These are phyloP conservation scores for Peromyscus melanophrys DNA, from an alignment of 2,797 vertebrate species.

Conservation along the genomic window DNA sequence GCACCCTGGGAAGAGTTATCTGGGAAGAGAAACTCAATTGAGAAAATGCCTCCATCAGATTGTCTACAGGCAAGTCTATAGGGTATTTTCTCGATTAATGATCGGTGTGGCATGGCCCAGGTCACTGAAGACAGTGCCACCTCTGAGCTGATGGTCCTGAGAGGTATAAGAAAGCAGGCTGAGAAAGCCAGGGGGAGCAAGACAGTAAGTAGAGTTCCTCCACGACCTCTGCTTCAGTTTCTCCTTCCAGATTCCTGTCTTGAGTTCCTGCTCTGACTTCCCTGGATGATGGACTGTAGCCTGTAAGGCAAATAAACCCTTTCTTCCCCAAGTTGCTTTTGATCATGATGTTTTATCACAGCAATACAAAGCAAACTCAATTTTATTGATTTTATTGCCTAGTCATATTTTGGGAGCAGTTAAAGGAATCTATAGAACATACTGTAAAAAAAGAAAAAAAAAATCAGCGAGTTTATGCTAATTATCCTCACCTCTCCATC, in stretches of 20 bases:
- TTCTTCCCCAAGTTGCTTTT: background rate
- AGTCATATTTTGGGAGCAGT: background rate
- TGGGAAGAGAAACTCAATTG: background rate
- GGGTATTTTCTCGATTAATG: background rate
- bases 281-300: background rate
- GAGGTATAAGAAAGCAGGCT: background rate
- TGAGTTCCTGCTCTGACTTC: background rate
- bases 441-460: conserved; percentile 42
- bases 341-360: background rate
- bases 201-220: background rate
- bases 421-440: conserved; percentile 30
- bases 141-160: background rate
- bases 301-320: background rate
- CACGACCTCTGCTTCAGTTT: background rate
- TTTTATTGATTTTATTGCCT: background rate
- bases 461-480: conserved; percentile 16
- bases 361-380: background rate
- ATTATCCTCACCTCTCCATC: conserved; percentile 95
- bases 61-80: background rate
- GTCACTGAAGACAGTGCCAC: background rate
- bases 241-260: background rate
- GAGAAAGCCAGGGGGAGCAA: background rate
- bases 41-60: background rate
- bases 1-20: background rate
- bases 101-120: background rate